Evolutionary conservation across 2,888 invertebrate species (phyloP).

Genomic region (Melinopterus prodromus): DNA sequence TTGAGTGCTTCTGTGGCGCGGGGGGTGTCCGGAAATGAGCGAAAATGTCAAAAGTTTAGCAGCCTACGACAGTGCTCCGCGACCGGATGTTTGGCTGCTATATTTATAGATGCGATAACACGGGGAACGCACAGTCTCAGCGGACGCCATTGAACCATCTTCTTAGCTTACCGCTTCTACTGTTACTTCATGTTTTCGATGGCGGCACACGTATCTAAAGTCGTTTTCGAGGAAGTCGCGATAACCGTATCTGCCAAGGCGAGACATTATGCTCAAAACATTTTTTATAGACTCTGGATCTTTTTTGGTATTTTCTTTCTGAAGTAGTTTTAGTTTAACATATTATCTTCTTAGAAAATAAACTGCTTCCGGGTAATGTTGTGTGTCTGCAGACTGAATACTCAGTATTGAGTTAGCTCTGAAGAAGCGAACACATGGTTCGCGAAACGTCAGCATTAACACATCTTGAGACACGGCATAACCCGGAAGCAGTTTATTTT

Average conservation of each 20-base stretch:
- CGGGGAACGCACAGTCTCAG: background rate
- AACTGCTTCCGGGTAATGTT: too few relatives aligned
- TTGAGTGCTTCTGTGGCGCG: background rate
- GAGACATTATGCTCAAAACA: background rate
- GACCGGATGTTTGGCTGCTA: background rate
- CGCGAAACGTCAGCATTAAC: too few relatives aligned
- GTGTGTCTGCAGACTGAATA: too few relatives aligned
- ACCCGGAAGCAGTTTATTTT: too few relatives aligned
- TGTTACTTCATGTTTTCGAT: background rate
- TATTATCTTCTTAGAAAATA: too few relatives aligned
- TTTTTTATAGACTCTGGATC: too few relatives aligned
- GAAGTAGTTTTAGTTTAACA: too few relatives aligned
- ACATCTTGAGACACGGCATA: too few relatives aligned
- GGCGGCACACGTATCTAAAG: background rate
- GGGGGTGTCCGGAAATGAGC: background rate
- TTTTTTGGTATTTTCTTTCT: too few relatives aligned
- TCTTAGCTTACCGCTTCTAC: background rate
- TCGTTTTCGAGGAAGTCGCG: background rate
- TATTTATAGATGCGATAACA: constrained; percentile 4
- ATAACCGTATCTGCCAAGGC: background rate
- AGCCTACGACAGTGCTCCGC: background rate
- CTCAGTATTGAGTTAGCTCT: too few relatives aligned
- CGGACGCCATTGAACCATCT: background rate
- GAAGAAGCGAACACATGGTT: too few relatives aligned
- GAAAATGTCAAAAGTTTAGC: background rate